Base-by-base conservation (phyloP, 2,113 vertebrate genomes). In the pig (Sus scrofa) region DNA sequence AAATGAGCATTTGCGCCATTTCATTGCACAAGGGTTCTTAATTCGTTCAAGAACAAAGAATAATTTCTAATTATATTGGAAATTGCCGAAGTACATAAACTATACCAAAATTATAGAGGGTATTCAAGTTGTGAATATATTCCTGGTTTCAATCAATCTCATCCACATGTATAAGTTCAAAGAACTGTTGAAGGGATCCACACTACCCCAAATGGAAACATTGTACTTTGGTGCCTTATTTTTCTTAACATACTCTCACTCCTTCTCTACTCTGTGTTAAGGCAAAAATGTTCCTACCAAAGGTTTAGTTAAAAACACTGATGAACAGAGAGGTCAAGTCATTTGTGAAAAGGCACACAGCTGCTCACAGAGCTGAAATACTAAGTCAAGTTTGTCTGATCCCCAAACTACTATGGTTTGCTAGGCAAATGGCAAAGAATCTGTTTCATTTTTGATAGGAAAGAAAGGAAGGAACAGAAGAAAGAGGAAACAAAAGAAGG, bases 1-100 rank as follows among this genome's bases (percentile, higher is more conserved):
- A 84, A 90, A 95, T 85, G 63, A 92, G 3, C 5, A 87, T 92
- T 96, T 95, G 26, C 54, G 84, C 6, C 30, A 86, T 96, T 82
- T 97, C 77, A 94, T 94, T 93, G 26, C 30, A 88, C 27, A 91
- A 37, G 3, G 0, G 4, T 77, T 97, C 62, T 91, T 95, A 92
- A 95, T 94, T 91, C 93, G 30, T 73, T 91, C 54, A 96, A 88
- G 56, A 97, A 94, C 86, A 97, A 92, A 92, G 20, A 52, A 16
- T 75, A 84, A 92, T 52, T 93, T 95, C 18, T 93, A 93, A 91
- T 96, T 73, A 83, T 68, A 73, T n/a, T 82, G 1, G 16, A 97
- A 89, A 91, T 93, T 78, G 8, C 7, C 62, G 77, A 96, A n/a
- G 20, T 78, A 73, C 6, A 52, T 82, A 84, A 94, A 92, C 22